phyloP scores from a whole-genome alignment of 2,888 invertebrate species.

The Aleiodes alternator region DNA sequence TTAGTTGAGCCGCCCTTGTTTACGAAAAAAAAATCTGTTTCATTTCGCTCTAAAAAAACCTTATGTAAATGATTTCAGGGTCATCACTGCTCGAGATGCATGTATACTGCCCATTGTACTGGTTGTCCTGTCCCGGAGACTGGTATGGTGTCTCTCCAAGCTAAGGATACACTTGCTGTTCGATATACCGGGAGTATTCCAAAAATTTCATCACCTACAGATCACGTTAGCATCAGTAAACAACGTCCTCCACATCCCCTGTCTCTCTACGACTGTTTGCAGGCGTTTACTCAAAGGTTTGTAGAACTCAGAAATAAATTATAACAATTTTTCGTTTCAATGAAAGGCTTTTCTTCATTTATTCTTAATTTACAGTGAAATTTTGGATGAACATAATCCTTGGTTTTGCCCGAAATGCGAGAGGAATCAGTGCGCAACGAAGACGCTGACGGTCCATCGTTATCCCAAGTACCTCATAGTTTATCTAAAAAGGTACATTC shows the following conservation, averaged over 20 bases:
- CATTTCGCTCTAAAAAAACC: no score
- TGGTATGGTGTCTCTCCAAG: slow-evolving; percentile 76
- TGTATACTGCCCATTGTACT: slow-evolving; percentile 77
- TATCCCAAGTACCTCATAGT: slow-evolving; percentile 81
- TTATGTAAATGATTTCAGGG: slow-evolving; percentile 72
- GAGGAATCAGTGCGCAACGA: slow-evolving; percentile 80
- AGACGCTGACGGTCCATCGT: slow-evolving; percentile 81
- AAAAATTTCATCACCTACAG: slow-evolving; percentile 71
- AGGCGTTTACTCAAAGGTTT: slow-evolving; percentile 80
- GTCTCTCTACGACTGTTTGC: slow-evolving; percentile 80
- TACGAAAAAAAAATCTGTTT: no score
- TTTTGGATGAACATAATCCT: slow-evolving; percentile 81
- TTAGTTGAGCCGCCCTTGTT: no score
- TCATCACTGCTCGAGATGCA: slow-evolving; percentile 79
- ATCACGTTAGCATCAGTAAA: slow-evolving; percentile 76
- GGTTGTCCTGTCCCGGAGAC: slow-evolving; percentile 77
- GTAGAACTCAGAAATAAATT: slow-evolving; percentile 3
- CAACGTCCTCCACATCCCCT: slow-evolving; percentile 77
- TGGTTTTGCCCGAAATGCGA: slow-evolving; percentile 82
- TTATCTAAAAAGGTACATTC: slow-evolving; percentile 78
- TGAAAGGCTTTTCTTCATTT: not conserved
- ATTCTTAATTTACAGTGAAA: slow-evolving; percentile 76
- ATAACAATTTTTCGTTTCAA: not conserved
- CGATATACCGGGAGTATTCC: slow-evolving; percentile 73
- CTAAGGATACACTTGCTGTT: slow-evolving; percentile 78